Conservation (phyloP, 2,797 vertebrate genomes). For the Cryptoprocta ferox region DNA sequence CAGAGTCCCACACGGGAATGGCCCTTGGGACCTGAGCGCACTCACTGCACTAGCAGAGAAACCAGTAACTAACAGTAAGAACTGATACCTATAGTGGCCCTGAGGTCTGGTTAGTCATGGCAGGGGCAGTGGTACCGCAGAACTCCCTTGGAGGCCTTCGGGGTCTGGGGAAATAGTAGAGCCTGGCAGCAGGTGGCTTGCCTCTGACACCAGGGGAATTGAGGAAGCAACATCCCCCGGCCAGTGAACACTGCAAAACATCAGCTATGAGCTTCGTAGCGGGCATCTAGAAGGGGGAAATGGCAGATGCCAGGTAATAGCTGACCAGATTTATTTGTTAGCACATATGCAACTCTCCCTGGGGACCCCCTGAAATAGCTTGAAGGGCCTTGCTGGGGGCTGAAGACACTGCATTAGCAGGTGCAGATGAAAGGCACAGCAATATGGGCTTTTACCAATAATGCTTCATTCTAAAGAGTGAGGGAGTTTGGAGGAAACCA, state of each 20-base stretch:
- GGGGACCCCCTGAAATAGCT: constrained; percentile 36
- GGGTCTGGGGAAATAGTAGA: not conserved
- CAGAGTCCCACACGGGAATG: not conserved
- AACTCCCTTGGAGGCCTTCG: not conserved
- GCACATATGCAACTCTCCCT: constrained; percentile 37
- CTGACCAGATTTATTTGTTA: constrained; percentile 35
- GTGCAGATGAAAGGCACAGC: not conserved
- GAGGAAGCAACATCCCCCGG: fast-evolving
- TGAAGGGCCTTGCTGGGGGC: not conserved
- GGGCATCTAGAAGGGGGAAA: not conserved
- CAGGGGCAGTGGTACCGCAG: no score
- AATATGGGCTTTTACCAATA: not conserved
- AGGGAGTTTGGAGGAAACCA: not conserved
- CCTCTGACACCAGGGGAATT: not conserved
- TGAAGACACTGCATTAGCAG: not conserved
- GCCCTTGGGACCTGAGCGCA: not conserved
- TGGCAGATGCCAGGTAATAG: not conserved
- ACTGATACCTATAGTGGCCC: not conserved
- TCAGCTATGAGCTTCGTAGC: not conserved
- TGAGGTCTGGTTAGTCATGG: not conserved
- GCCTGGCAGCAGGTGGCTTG: not conserved
- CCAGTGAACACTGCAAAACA: not conserved
- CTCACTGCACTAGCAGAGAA: not conserved
- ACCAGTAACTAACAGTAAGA: not conserved
- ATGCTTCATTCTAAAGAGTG: not conserved